Percentiles rank a stretch among this genome's conserved stretches.
Evolutionary conservation across 2,113 vertebrate genomes (phyloP).

Genomic region (Aramus guarauna): DNA sequence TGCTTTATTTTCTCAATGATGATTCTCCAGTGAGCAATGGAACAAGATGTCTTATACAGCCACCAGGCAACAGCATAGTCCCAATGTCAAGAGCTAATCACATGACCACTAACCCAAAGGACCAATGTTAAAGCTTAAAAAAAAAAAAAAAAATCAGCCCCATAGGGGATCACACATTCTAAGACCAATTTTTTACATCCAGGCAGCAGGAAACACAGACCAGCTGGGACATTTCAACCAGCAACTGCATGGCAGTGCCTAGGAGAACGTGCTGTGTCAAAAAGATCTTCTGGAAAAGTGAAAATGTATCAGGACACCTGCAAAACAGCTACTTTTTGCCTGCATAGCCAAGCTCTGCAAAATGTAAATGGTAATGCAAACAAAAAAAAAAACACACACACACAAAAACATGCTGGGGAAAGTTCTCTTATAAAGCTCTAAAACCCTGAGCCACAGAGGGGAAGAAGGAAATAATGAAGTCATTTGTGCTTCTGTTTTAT

Average conservation of each 20-base stretch:
- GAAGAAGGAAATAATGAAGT: neutral
- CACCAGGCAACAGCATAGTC: neutral
- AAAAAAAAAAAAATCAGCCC: neutral
- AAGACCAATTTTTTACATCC: neutral
- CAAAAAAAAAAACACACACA: neutral
- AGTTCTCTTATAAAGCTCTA: neutral
- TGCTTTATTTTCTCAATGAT: slow-evolving; percentile 17
- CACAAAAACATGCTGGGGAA: neutral
- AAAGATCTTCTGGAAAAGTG: slow-evolving; percentile 13
- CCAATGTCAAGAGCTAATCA: neutral
- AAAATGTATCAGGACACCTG: slow-evolving; percentile 30
- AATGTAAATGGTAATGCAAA: neutral
- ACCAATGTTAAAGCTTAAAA: neutral
- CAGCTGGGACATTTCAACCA: slow-evolving; percentile 24
- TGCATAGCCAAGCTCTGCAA: neutral
- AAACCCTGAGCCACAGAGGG: neutral
- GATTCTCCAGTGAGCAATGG: neutral
- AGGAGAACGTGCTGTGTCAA: neutral
- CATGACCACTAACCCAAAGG: neutral
- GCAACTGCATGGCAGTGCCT: neutral
- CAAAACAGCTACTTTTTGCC: neutral
- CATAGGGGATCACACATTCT: neutral
- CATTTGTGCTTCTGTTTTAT: neutral
- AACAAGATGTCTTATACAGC: neutral
- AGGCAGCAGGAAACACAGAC: neutral